phyloP scores from a whole-genome alignment of 1,140 invertebrate species.

The Drosophila leontia region DNA sequence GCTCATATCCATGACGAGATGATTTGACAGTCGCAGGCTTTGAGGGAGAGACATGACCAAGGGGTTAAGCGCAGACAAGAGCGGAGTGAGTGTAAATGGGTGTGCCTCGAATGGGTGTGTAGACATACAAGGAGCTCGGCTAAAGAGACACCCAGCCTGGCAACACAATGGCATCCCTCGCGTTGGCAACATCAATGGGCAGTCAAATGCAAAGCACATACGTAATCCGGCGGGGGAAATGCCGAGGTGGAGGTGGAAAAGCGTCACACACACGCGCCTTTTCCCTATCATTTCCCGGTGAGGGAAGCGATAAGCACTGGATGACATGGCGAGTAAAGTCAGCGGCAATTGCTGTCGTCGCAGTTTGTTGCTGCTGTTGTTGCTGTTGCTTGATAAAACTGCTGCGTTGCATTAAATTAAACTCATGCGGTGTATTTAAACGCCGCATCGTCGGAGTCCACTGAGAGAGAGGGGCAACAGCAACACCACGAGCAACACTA shows the following conservation, averaged over 20 bases:
- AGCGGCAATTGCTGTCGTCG: conserved; percentile 65
- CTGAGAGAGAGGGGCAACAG: conserved; percentile 15
- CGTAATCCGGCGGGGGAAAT: conserved; percentile 31
- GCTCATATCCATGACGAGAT: conserved; percentile 71
- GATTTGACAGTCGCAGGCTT: conserved; percentile 61
- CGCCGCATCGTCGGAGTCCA: conserved; percentile 45
- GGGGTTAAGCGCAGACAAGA: conserved; percentile 25
- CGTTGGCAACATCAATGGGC: conserved; percentile 54
- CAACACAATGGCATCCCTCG: conserved; percentile 31
- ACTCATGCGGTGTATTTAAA: conserved; percentile 79
- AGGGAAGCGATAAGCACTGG: conserved; percentile 48
- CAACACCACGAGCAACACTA: neutral
- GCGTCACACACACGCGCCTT: conserved; percentile 28
- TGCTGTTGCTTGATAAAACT: conserved; percentile 71
- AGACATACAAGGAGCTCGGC: conserved; percentile 18
- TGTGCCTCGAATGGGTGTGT: conserved; percentile 4
- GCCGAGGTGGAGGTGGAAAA: conserved; percentile 1
- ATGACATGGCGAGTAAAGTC: conserved; percentile 44
- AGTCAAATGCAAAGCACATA: conserved; percentile 53
- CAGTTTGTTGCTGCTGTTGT: conserved; percentile 48
- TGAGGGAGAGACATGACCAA: conserved; percentile 17
- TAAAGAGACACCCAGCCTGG: conserved; percentile 15
- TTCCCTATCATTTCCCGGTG: conserved; percentile 39
- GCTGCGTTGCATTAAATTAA: conserved; percentile 83
- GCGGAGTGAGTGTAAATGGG: conserved; percentile 1